phyloP scores from a whole-genome alignment of 2,888 invertebrate species.

The Poecilus cupreus region DNA sequence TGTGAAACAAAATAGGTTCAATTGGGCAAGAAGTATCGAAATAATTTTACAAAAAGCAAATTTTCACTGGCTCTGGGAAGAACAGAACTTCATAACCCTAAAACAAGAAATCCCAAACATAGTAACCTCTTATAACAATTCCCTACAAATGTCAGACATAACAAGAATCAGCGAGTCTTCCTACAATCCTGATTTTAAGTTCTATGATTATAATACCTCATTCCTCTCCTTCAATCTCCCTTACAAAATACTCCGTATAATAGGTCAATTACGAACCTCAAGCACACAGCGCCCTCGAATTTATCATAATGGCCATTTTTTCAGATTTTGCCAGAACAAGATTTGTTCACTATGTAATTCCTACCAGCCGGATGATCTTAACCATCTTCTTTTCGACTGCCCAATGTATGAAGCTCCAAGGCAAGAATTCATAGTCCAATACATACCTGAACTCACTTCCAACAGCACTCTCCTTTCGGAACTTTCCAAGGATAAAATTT shows the following conservation, averaged over 20 bases:
- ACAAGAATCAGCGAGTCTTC: not conserved
- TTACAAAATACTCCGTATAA: not conserved
- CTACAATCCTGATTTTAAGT: not conserved
- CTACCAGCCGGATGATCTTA: too few species aligned
- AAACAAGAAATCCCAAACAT: constrained; percentile 34
- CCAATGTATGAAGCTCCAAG: too few species aligned
- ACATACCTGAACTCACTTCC: too few species aligned
- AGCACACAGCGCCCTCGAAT: too few species aligned
- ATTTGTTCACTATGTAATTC: too few species aligned
- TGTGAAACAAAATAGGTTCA: constrained; percentile 2
- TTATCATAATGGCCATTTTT: too few species aligned
- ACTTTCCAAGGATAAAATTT: too few species aligned
- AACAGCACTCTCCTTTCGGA: too few species aligned
- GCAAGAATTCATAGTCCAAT: too few species aligned
- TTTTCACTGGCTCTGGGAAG: not conserved
- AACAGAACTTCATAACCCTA: not conserved
- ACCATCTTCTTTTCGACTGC: too few species aligned
- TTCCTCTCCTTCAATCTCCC: not conserved
- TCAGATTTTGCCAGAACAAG: too few species aligned
- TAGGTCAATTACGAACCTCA: too few species aligned
- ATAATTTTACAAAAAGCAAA: not conserved
- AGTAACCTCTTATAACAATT: not conserved
- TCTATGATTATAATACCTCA: not conserved
- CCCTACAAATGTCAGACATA: not conserved
- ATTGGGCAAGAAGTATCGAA: constrained; percentile 2